Evolutionary conservation across 2,888 invertebrate genomes (phyloP), one percentile per base, ranked within the genome.

Genomic region (Aquatica leii): DNA sequence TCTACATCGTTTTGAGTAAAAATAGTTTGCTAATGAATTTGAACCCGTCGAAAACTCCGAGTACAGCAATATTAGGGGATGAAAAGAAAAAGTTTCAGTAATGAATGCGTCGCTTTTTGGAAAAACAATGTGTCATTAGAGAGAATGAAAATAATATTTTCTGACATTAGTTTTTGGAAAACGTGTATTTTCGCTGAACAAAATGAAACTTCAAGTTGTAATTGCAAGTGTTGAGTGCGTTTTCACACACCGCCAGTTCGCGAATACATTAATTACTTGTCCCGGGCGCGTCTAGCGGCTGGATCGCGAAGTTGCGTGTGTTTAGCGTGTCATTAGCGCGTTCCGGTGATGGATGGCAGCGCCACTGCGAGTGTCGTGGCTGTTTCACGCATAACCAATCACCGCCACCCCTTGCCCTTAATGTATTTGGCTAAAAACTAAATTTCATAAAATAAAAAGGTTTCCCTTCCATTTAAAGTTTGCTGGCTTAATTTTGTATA

Each of bases 241-340:
- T 75, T 78, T 76, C 76, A 76, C 76, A 77, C 76, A 74, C 73
- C 74, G 74, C 71, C 73, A 74, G 72, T 75, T 76, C 73, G 74
- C 76, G 74, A 76, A 78, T 77, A 76, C 78, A 79, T 79, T 78
- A 79, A 79, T 79, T 78, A 76, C 74, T 73, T 73, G 73, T 71
- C 71, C 69, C 67, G 70, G 71, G 73, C 69, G 69, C 71, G 74
- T 72, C 71, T 71, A 69, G 72, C 60, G 66, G 67, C 71, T 69
- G 72, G 72, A 72, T 70, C 70, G 70, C 69, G 68, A 70, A 73
- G 76, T 78, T 78, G 78, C 77, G 79, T 79, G 78, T 76, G 77
- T 79, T 79, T 79, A 78, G 78, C 78, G 77, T 80, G 79, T 80
- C 80, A 80, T 80, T 80, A 80, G 77, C 78, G 78, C 74, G 74